Percentiles rank a stretch among this genome's conserved stretches.
Conservation (phyloP, 2,113 vertebrate genomes). For the Poeciliopsis retropinna region DNA sequence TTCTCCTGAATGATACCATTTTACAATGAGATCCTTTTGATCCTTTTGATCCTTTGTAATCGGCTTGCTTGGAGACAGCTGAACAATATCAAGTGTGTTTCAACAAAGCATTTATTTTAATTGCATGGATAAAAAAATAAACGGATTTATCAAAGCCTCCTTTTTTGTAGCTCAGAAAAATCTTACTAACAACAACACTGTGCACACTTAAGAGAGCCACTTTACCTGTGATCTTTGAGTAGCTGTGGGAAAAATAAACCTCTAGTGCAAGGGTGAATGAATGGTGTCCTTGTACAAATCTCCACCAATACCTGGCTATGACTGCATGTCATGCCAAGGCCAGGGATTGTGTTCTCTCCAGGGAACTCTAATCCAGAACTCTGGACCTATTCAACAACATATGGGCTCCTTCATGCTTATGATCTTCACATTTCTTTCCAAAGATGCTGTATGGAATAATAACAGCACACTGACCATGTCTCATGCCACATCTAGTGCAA, state of each 20-base stretch:
- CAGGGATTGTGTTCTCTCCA: conserved; percentile 31
- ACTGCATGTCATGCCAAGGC: conserved; percentile 55
- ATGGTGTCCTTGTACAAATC: conserved; percentile 14
- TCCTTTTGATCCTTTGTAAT: too few relatives aligned
- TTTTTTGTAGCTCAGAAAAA: neutral
- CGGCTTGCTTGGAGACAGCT: neutral
- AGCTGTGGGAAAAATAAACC: conserved; percentile 38
- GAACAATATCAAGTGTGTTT: neutral
- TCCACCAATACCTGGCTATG: conserved; percentile 59
- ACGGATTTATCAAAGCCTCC: neutral
- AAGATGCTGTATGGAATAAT: conserved; percentile 49
- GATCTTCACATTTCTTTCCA: conserved; percentile 66
- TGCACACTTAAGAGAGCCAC: neutral
- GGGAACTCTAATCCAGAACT: conserved; percentile 62
- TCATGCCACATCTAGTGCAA: conserved; percentile 10
- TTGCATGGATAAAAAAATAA: neutral
- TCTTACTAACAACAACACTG: neutral
- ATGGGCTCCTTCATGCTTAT: conserved; percentile 33
- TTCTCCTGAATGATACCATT: too few relatives aligned
- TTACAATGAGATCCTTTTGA: too few relatives aligned
- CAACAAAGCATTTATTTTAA: neutral
- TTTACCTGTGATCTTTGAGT: conserved; percentile 14
- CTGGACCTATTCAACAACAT: conserved; percentile 46
- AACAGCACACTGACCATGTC: conserved; percentile 36
- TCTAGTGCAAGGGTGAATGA: conserved; percentile 19